Conservation (phyloP, 2,113 vertebrate genomes). For the Cavia porcellus region DNA sequence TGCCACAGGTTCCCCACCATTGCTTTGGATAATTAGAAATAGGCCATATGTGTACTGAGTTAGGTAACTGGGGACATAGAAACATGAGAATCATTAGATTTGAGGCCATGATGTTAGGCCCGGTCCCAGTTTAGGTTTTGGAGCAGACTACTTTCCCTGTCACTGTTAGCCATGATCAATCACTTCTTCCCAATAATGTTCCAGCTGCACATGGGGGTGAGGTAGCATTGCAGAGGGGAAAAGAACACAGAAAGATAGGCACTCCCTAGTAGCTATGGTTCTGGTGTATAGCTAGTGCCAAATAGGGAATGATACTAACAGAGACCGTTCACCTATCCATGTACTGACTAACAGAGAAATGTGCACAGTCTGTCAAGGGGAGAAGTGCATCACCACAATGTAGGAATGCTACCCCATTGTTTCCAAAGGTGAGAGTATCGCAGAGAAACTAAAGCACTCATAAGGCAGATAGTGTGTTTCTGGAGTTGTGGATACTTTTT, state of each 20-base stretch:
- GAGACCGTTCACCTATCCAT: neutral
- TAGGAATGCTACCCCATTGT: neutral
- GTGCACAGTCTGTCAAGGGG: neutral
- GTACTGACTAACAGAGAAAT: neutral
- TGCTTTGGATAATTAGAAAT: neutral
- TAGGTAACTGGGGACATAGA: neutral
- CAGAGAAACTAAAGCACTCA: constrained; percentile 41
- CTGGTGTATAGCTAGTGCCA: neutral
- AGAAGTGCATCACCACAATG: neutral
- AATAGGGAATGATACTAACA: neutral
- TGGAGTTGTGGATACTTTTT: constrained; percentile 3
- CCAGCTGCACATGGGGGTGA: neutral
- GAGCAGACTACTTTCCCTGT: neutral
- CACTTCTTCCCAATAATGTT: neutral
- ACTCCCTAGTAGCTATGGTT: neutral
- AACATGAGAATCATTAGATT: neutral
- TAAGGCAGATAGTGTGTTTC: neutral
- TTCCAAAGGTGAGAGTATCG: neutral
- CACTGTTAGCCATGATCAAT: neutral
- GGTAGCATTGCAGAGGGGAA: accelerated
- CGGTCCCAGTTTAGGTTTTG: neutral
- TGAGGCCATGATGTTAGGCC: neutral
- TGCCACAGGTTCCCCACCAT: neutral
- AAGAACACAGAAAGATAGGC: neutral
- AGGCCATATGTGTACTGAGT: neutral